These are phyloP conservation scores for Periparus ater DNA, from an alignment of 2,797 vertebrate genomes.

Conservation along the genomic window DNA sequence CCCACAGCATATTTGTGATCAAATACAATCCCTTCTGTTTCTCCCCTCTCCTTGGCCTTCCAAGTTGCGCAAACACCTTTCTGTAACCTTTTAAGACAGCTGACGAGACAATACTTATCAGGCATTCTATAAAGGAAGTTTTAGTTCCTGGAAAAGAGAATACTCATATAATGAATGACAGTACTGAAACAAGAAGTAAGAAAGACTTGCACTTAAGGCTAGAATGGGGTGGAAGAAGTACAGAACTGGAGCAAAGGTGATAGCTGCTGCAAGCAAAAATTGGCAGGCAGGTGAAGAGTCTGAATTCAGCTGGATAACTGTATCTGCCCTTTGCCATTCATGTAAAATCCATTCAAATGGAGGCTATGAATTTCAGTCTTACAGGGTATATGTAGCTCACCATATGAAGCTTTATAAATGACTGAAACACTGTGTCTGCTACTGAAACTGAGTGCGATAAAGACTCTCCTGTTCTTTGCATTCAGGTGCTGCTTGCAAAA, in stretches of 20 bases:
- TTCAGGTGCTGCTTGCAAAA: constrained; percentile 78
- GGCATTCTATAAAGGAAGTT: background rate
- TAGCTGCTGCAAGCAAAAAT: background rate
- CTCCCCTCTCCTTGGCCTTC: background rate
- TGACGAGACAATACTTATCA: background rate
- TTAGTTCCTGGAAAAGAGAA: background rate
- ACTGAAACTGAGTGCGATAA: background rate
- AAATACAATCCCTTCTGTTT: background rate
- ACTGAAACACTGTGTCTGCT: background rate
- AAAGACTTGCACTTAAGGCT: background rate
- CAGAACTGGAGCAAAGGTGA: background rate
- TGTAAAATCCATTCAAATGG: background rate
- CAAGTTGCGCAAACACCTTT: background rate
- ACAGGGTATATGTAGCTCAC: background rate
- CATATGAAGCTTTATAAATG: background rate
- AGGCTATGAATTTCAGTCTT: background rate
- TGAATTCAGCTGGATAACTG: background rate
- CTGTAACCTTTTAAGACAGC: background rate
- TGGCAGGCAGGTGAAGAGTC: background rate
- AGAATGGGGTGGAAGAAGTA: background rate
- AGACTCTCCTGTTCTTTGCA: constrained; percentile 3
- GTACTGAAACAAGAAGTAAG: background rate
- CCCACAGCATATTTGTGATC: background rate
- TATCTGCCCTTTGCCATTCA: background rate
- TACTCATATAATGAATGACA: background rate